Evolutionary conservation across 2,888 invertebrate genomes (phyloP), one percentile per base, ranked within the genome.

Genomic region (Mellilla xanthometata): DNA sequence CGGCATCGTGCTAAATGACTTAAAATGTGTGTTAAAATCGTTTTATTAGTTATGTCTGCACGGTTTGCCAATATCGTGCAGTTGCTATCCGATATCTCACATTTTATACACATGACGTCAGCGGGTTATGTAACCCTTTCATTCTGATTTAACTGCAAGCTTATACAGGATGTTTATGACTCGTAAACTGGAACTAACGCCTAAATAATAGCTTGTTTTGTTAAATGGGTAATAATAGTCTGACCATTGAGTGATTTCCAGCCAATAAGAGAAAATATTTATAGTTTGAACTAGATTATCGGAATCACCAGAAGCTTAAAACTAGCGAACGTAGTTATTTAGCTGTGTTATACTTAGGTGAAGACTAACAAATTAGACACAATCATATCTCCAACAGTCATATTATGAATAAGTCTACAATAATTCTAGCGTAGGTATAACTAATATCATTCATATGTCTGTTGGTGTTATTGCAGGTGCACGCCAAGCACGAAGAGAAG

Each of bases 401-500:
- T n/a, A n/a, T n/a, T n/a, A n/a, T n/a, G n/a, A n/a, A n/a, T n/a
- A n/a, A n/a, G n/a, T n/a, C n/a, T n/a, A n/a, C n/a, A n/a, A n/a
- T n/a, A n/a, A n/a, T n/a, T n/a, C n/a, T n/a, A n/a, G n/a, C n/a
- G n/a, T n/a, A n/a, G n/a, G n/a, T 3, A 19, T 6, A 19, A 6
- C 6, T 3, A 19, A 19, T 19, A 19, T 5, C 4, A 6, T 19
- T 1, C 15, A 3, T 19, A 19, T 19, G 4, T 24, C 24, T n/a
- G n/a, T n/a, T n/a, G n/a, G 49, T 27, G 55, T 55, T n/a, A 39
- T 90, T 92, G 36, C 88, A 97, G 97, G 97, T 98, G 36, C 97
- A 98, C 78, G 99, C 99, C 52, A 98, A 98, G 87, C 99, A 99
- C 89, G 98, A 99, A 86, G 99, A 99, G 90, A 98, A 98, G 89